Conservation (phyloP, 1,140 invertebrate genomes). For the Helicoverpa zea region DNA sequence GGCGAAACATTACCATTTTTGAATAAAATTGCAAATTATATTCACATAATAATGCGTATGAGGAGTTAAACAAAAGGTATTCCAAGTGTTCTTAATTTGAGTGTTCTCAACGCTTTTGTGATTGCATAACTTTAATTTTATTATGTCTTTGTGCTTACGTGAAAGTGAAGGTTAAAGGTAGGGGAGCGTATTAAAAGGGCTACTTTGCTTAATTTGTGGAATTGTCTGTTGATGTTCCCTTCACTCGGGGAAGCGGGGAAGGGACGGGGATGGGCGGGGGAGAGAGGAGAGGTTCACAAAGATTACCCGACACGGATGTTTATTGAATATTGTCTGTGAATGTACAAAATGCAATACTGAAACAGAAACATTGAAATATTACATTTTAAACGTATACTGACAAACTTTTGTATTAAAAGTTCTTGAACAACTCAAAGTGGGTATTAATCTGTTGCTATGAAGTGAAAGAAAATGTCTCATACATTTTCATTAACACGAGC, state of each 20-base stretch:
- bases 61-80: not conserved
- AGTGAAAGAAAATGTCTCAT: not conserved
- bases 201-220: constrained; percentile 37
- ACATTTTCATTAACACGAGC: no score
- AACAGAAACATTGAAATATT: not conserved
- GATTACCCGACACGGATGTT: no score
- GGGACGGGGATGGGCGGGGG: not conserved
- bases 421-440: not conserved
- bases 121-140: constrained; percentile 31
- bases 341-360: not conserved
- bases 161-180: constrained; percentile 6
- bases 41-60: no score
- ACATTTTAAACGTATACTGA: not conserved
- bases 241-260: not conserved
- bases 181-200: constrained; percentile 16
- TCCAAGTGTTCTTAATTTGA: constrained; percentile 5
- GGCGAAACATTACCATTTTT: no score
- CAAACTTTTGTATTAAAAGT: no score
- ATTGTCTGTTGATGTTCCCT: constrained; percentile 29
- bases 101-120: constrained; percentile 9
- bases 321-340: constrained; percentile 7
- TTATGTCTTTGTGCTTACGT: constrained; percentile 6
- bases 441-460: not conserved
- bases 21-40: no score
- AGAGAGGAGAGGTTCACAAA: no score